Evolutionary conservation across 1,140 invertebrate species (phyloP).

Genomic region (Drosophila nikananu): DNA sequence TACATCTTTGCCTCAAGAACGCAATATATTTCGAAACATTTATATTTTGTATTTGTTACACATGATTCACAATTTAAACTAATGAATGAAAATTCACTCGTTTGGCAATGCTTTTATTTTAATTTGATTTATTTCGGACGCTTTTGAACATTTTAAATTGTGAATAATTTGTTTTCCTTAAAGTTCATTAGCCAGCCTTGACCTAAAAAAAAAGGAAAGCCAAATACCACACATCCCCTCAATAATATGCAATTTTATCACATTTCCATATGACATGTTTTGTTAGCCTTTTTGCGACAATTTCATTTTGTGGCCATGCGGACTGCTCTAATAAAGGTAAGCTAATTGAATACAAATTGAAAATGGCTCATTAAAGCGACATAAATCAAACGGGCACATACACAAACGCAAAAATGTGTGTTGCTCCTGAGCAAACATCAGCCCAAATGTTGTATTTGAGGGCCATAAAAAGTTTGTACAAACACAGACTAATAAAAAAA

Average conservation of each 20-base stretch:
- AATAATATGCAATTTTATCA: slow-evolving; percentile 35
- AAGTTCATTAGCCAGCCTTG: slow-evolving; percentile 31
- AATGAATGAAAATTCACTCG: neutral
- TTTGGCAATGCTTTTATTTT: neutral
- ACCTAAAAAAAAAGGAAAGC: slow-evolving; percentile 5
- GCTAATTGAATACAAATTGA: slow-evolving; percentile 66
- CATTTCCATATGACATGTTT: slow-evolving; percentile 24
- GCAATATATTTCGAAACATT: neutral
- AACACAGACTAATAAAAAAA: slow-evolving; percentile 70
- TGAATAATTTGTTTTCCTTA: neutral
- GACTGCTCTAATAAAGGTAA: slow-evolving; percentile 50
- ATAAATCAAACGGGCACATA: slow-evolving; percentile 60
- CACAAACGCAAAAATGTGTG: neutral
- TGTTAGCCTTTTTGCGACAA: slow-evolving; percentile 17
- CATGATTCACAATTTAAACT: neutral
- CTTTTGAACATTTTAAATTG: neutral
- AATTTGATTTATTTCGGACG: neutral
- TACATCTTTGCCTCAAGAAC: neutral
- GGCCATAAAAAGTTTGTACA: slow-evolving; percentile 54
- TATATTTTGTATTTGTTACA: neutral
- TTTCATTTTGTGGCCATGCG: slow-evolving; percentile 21
- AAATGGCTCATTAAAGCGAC: slow-evolving; percentile 56
- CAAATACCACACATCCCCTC: neutral
- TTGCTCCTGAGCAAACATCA: slow-evolving; percentile 29
- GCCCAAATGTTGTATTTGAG: slow-evolving; percentile 9